A percentile compares a stretch with the other conserved stretches of the same genome.
Conservation (phyloP, 2,888 invertebrate genomes). For the Ctena decussata region DNA sequence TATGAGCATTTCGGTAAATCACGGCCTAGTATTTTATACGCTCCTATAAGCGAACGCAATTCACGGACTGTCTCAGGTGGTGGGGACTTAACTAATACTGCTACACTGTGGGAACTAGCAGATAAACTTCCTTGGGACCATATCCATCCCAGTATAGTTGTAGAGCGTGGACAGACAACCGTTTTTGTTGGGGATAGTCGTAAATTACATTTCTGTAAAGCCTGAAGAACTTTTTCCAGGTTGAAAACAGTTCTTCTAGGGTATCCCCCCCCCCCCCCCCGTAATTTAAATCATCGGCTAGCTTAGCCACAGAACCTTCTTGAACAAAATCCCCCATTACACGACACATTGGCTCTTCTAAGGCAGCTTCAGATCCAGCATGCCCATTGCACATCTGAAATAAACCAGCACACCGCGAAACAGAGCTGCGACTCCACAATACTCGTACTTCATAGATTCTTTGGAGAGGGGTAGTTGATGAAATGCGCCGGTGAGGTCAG, state of each 20-base stretch:
- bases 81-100: background rate
- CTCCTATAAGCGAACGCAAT: no score
- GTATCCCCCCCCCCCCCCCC: constrained; percentile 23
- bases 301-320: constrained; percentile 57
- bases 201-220: constrained; percentile 32
- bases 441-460: constrained; percentile 70
- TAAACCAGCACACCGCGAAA: constrained; percentile 66
- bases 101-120: background rate
- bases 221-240: constrained; percentile 5
- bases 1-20: background rate
- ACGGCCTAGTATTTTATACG: no score
- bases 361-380: constrained; percentile 64
- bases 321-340: constrained; percentile 58
- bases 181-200: constrained; percentile 57
- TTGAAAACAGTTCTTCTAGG: background rate
- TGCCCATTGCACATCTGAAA: constrained; percentile 69
- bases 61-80: no score
- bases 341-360: constrained; percentile 67
- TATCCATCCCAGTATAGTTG: background rate
- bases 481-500: constrained; percentile 65
- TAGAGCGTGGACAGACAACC: constrained; percentile 36
- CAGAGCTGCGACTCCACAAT: constrained; percentile 69
- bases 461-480: constrained; percentile 68
- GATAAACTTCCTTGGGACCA: background rate
- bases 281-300: constrained; percentile 68